Conservation (phyloP, 2,113 vertebrate genomes). For the Gallinago jamesoni region DNA sequence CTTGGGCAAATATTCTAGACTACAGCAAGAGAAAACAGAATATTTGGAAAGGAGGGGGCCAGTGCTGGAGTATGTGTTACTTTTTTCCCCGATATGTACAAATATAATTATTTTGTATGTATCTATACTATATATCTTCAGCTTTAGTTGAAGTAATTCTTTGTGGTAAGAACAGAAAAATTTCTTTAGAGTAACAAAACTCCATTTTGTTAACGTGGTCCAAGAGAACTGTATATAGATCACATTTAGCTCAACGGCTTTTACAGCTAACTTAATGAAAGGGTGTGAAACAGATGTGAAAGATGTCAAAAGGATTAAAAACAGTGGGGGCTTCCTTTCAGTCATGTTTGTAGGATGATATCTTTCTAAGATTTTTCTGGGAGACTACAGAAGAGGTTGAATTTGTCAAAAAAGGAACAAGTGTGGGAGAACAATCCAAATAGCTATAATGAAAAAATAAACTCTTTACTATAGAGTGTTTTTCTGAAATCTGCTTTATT, state of each 20-base stretch:
- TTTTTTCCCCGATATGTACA: accelerated
- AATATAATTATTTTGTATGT: neutral
- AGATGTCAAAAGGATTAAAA: neutral
- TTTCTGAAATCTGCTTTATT: neutral
- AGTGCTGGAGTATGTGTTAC: neutral
- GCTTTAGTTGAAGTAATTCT: neutral
- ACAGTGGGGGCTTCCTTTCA: neutral
- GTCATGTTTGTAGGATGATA: neutral
- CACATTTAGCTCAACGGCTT: neutral
- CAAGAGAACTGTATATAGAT: neutral
- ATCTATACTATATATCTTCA: neutral
- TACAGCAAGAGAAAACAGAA: neutral
- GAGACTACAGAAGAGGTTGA: neutral
- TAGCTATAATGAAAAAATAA: neutral
- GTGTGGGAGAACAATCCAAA: neutral
- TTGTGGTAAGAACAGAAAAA: neutral
- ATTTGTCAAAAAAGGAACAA: neutral
- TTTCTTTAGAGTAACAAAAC: neutral
- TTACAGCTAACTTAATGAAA: neutral
- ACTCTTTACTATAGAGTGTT: neutral
- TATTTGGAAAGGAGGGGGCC: neutral
- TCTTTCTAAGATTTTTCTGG: neutral
- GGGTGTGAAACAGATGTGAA: neutral
- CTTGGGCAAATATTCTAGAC: neutral
- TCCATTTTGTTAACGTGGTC: neutral